Evolutionary conservation across 2,797 vertebrate species (phyloP).

Genomic region (Gallinago stenura): DNA sequence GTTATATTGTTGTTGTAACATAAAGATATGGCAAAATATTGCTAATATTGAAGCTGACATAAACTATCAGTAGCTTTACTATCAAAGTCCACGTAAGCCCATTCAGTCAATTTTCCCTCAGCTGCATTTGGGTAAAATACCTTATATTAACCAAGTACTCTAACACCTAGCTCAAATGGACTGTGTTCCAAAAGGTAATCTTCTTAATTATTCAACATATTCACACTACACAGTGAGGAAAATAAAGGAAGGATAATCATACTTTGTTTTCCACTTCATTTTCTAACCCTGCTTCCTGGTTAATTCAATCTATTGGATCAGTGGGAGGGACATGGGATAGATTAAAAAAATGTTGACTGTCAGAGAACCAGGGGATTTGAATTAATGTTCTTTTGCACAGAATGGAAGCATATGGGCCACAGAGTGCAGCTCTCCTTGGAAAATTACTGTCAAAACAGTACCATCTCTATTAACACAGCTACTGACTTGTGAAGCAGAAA

Average conservation of each 20-base stretch:
- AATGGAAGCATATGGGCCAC: constrained; percentile 29
- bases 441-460: constrained; percentile 52
- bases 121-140: not conserved
- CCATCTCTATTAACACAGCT: constrained; percentile 31
- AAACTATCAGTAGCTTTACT: not conserved
- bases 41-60: not conserved
- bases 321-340: constrained; percentile 13
- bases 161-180: not conserved
- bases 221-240: not conserved
- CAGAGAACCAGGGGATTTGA: constrained; percentile 31
- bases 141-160: not conserved
- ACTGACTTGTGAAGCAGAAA: constrained; percentile 18
- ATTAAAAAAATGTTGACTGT: constrained; percentile 35
- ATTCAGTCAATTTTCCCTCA: not conserved
- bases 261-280: constrained; percentile 19
- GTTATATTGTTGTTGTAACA: not conserved
- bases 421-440: constrained; percentile 12
- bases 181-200: not conserved
- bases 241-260: not conserved
- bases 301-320: constrained; percentile 40
- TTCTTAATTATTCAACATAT: not conserved
- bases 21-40: not conserved
- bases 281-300: constrained; percentile 24
- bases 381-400: constrained; percentile 40
- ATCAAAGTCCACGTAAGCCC: not conserved